These are phyloP conservation scores for Betta splendens DNA, from an alignment of 2,797 vertebrate species.

Conservation along the genomic window DNA sequence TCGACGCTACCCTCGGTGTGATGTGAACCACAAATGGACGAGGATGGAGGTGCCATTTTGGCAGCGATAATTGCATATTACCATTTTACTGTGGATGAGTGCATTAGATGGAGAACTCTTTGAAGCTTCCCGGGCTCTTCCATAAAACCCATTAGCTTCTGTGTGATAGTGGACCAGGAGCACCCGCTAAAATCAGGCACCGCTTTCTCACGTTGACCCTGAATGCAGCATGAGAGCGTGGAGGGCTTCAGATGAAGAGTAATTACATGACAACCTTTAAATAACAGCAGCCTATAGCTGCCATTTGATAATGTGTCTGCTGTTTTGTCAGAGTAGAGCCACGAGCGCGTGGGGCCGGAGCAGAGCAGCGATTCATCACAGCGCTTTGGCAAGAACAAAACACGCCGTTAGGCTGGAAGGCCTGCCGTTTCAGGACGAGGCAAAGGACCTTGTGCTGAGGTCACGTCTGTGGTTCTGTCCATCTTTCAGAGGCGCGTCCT, in stretches of 20 bases:
- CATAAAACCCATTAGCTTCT: constrained; percentile 76
- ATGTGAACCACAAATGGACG: constrained; percentile 68
- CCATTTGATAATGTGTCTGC: constrained; percentile 63
- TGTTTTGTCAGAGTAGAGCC: constrained; percentile 37
- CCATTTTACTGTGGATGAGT: constrained; percentile 61
- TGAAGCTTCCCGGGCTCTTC: constrained; percentile 64
- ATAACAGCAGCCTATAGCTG: constrained; percentile 64
- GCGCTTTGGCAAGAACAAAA: constrained; percentile 40
- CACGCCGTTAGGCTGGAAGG: constrained; percentile 34
- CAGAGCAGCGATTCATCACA: constrained; percentile 51
- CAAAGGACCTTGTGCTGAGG: too few relatives aligned
- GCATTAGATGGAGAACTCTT: constrained; percentile 69
- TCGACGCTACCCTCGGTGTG: constrained; percentile 60
- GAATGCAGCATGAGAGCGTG: constrained; percentile 43
- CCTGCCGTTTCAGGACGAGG: constrained; percentile 32
- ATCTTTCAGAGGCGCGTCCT: too few relatives aligned
- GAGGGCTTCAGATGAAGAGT: constrained; percentile 51
- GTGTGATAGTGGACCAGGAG: constrained; percentile 49
- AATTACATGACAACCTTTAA: constrained; percentile 76
- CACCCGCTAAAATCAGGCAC: constrained; percentile 45
- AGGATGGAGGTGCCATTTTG: constrained; percentile 65
- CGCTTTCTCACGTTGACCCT: constrained; percentile 54
- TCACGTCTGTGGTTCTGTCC: too few relatives aligned
- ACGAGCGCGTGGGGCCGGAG: constrained; percentile 27
- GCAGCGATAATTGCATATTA: constrained; percentile 66